Percentiles rank a stretch among this genome's conserved stretches.
Evolutionary conservation across 2,888 invertebrate genomes (phyloP).

Genomic region (Desoria tigrina): DNA sequence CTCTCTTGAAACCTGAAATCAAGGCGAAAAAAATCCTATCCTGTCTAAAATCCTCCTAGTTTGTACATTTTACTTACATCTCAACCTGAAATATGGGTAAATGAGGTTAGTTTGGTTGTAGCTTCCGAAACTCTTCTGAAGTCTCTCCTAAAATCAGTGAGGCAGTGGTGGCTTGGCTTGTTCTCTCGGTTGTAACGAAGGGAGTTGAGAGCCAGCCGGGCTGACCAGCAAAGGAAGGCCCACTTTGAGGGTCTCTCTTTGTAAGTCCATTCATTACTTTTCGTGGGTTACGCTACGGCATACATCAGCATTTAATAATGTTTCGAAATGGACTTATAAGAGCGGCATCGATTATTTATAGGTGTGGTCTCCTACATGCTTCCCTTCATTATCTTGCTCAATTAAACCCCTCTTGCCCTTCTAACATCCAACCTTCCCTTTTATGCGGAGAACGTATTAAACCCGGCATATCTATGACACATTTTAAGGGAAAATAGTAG

Average conservation of each 20-base stretch:
- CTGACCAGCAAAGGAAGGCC: conserved; percentile 17
- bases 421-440: background rate
- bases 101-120: too few relatives aligned
- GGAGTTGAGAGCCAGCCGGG: background rate
- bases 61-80: too few relatives aligned
- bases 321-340: conserved; percentile 17
- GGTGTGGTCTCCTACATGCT: conserved; percentile 44
- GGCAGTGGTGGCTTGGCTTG: background rate
- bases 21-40: too few relatives aligned
- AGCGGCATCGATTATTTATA: conserved; percentile 47
- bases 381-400: conserved; percentile 29
- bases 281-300: conserved; percentile 13
- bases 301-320: background rate
- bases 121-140: too few relatives aligned
- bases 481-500: too few relatives aligned
- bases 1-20: too few relatives aligned
- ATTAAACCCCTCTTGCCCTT: conserved; percentile 15
- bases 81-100: too few relatives aligned
- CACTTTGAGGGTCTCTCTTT: conserved; percentile 17
- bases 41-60: too few relatives aligned
- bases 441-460: too few relatives aligned
- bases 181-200: conserved; percentile 2
- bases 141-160: too few relatives aligned
- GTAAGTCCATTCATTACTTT: conserved; percentile 21
- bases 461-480: too few relatives aligned